Evolutionary conservation across 2,888 invertebrate species (phyloP).

Genomic region (Clepsis dumicolana): DNA sequence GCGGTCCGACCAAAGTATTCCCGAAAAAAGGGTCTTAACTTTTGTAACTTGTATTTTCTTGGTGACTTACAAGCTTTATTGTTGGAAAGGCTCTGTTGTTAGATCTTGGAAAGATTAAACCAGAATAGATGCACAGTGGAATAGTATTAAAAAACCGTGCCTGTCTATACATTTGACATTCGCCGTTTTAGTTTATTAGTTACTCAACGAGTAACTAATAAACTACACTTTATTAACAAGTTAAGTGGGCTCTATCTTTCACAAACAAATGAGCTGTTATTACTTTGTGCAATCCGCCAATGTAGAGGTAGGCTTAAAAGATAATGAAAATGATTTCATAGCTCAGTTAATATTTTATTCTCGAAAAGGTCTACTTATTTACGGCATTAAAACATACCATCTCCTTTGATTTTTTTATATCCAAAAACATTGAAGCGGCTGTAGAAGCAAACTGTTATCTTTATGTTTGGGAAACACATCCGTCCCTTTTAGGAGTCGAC

Average conservation of each 20-base stretch:
- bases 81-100: background rate
- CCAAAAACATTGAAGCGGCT: constrained; percentile 24
- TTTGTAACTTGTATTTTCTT: constrained; percentile 32
- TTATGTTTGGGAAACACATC: constrained; percentile 57
- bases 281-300: background rate
- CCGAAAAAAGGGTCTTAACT: constrained; percentile 29
- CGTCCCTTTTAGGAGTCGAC: constrained; percentile 51
- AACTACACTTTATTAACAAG: background rate
- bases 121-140: no score
- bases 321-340: background rate
- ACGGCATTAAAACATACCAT: constrained; percentile 23
- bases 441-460: constrained; percentile 56
- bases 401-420: constrained; percentile 30
- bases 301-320: background rate
- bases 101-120: background rate
- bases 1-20: constrained; percentile 34
- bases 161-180: no score
- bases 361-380: constrained; percentile 13
- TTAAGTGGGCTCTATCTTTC: background rate
- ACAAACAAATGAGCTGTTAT: background rate
- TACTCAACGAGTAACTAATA: background rate
- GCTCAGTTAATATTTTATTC: constrained; percentile 3
- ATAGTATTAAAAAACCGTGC: no score
- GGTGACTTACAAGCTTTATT: constrained; percentile 22
- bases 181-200: no score